phyloP scores from a whole-genome alignment of 2,888 invertebrate species.

The Scrobipalpa atriplicella region DNA sequence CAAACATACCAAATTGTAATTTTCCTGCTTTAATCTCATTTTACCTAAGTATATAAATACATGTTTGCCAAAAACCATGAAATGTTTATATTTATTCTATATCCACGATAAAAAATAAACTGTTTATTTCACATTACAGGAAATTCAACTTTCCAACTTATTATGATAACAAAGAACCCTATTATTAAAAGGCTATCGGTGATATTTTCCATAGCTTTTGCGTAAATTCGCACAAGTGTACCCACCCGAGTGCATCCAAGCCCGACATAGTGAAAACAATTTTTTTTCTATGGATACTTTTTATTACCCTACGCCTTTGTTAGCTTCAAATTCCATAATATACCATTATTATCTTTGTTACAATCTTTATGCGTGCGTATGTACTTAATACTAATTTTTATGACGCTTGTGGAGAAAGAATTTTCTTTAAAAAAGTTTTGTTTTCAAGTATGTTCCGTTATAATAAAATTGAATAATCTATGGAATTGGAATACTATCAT shows the following conservation, averaged over 20 bases:
- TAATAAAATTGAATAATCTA: too few species aligned
- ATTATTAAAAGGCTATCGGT: constrained; percentile 26
- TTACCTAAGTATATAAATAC: too few species aligned
- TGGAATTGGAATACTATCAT: too few species aligned
- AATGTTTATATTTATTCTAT: background rate
- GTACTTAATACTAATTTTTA: background rate
- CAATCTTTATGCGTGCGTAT: constrained; percentile 29
- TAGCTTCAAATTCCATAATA: constrained; percentile 28
- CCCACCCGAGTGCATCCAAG: constrained; percentile 30
- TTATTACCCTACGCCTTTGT: constrained; percentile 18
- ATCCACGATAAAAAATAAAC: background rate
- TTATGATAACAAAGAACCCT: constrained; percentile 33
- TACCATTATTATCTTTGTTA: constrained; percentile 27
- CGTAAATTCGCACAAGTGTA: constrained; percentile 31
- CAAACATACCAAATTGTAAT: too few species aligned
- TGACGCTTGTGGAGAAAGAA: too few species aligned
- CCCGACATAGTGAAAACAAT: constrained; percentile 30
- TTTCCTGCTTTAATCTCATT: too few species aligned
- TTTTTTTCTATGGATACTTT: constrained; percentile 27
- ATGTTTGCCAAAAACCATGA: too few species aligned
- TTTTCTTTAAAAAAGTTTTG: too few species aligned
- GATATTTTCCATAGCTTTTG: constrained; percentile 27
- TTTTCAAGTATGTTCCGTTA: too few species aligned
- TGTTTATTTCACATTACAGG: constrained; percentile 9
- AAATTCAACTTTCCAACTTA: constrained; percentile 10